These are phyloP conservation scores for Caenorhabditis sp. DNA, from an alignment of 2,888 invertebrate species.

Conservation along the genomic window DNA sequence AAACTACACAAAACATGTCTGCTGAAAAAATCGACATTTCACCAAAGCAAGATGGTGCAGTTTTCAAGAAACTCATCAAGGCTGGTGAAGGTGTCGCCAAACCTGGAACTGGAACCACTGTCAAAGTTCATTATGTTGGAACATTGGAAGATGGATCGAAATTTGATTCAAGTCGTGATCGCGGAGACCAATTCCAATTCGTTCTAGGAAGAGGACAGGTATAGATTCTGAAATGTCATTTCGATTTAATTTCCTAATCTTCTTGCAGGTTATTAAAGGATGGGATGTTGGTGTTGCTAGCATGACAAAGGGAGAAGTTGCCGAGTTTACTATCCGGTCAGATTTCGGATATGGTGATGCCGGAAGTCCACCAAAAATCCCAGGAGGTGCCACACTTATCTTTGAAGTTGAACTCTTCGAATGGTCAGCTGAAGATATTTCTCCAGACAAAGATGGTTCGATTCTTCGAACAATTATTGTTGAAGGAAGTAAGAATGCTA, in stretches of 20 bases:
- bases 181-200: conserved; percentile 86
- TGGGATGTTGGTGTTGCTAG: conserved; percentile 93
- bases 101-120: conserved; percentile 58
- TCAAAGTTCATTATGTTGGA: conserved; percentile 85
- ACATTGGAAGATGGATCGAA: conserved; percentile 84
- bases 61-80: conserved; percentile 79
- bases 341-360: conserved; percentile 88
- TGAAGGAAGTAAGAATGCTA: conserved; percentile 79
- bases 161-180: conserved; percentile 89
- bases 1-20: neutral
- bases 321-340: conserved; percentile 83
- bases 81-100: conserved; percentile 78
- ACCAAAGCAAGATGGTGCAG: conserved; percentile 77
- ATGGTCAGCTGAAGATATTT: conserved; percentile 80
- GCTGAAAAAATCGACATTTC: conserved; percentile 43
- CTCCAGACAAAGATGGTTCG: conserved; percentile 83
- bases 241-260: conserved; percentile 7
- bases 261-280: conserved; percentile 62
- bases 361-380: conserved; percentile 88
- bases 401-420: conserved; percentile 78
- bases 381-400: conserved; percentile 84
- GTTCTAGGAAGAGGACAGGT: conserved; percentile 82
- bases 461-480: conserved; percentile 80
- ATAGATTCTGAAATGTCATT: no score
- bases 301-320: conserved; percentile 83